phyloP scores from a whole-genome alignment of 2,888 invertebrate genomes.

The Petrolisthes manimaculis region DNA sequence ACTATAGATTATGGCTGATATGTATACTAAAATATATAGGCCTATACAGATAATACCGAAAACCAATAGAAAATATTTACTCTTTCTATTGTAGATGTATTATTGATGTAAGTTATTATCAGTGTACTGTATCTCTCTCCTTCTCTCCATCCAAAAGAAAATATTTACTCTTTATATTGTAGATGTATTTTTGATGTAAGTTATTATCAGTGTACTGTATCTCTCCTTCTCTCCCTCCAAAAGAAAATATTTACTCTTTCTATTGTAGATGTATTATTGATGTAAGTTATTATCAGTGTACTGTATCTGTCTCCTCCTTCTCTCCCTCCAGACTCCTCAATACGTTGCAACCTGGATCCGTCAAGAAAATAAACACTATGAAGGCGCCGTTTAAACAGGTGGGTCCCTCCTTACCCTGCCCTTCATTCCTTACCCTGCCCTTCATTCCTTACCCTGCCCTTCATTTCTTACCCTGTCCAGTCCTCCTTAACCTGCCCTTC shows the following conservation, averaged over 20 bases:
- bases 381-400: slow-evolving; percentile 71
- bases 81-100: neutral
- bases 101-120: neutral
- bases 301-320: neutral
- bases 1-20: too few species aligned
- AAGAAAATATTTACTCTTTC: neutral
- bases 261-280: neutral
- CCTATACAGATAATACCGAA: too few species aligned
- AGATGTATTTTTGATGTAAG: neutral
- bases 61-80: neutral
- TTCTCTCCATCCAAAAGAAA: too few species aligned
- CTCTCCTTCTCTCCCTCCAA: neutral
- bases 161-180: neutral
- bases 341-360: slow-evolving; percentile 69
- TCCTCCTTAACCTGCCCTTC: too few species aligned
- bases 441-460: neutral
- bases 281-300: neutral
- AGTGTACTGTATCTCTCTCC: neutral
- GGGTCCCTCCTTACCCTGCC: slow-evolving; percentile 21
- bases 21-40: too few species aligned
- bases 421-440: neutral
- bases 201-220: neutral
- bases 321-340: slow-evolving; percentile 69
- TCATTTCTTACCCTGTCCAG: neutral
- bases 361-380: slow-evolving; percentile 70